Conservation (phyloP, 2,113 vertebrate genomes). For the Campylomormyrus tamandua region DNA sequence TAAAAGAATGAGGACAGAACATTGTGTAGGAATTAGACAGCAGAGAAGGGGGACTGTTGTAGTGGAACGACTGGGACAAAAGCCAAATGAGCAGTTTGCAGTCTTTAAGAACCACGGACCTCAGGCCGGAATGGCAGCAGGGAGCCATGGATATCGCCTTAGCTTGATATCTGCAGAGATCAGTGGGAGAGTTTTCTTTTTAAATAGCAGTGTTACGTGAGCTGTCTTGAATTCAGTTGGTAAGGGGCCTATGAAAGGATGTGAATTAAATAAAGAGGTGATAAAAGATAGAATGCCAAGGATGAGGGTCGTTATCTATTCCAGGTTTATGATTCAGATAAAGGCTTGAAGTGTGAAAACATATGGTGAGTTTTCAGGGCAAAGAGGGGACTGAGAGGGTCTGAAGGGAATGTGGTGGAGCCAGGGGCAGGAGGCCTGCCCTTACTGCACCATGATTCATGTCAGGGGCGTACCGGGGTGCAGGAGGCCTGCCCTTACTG, state of each 20-base stretch:
- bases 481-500: background rate
- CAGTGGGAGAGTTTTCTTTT: background rate
- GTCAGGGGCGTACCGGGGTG: too few relatives aligned
- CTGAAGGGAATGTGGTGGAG: background rate
- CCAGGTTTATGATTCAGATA: conserved; percentile 1
- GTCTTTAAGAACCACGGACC: background rate
- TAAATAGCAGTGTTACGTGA: conserved; percentile 1
- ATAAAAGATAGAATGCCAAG: background rate
- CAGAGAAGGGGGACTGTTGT: background rate
- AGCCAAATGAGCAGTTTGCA: background rate
- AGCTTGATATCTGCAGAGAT: background rate
- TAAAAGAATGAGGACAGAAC: background rate
- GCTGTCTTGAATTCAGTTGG: background rate
- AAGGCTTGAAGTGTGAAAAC: background rate
- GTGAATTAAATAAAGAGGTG: background rate
- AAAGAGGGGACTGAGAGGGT: background rate
- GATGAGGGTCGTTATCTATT: background rate
- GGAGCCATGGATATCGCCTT: background rate
- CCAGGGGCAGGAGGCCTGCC: too few relatives aligned
- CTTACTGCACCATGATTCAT: background rate
- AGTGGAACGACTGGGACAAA: background rate
- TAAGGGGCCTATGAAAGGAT: background rate
- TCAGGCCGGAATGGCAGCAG: background rate
- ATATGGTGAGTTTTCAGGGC: background rate
- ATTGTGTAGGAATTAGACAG: background rate